phyloP scores from a whole-genome alignment of 2,797 vertebrate species.

The Trachurus trachurus region DNA sequence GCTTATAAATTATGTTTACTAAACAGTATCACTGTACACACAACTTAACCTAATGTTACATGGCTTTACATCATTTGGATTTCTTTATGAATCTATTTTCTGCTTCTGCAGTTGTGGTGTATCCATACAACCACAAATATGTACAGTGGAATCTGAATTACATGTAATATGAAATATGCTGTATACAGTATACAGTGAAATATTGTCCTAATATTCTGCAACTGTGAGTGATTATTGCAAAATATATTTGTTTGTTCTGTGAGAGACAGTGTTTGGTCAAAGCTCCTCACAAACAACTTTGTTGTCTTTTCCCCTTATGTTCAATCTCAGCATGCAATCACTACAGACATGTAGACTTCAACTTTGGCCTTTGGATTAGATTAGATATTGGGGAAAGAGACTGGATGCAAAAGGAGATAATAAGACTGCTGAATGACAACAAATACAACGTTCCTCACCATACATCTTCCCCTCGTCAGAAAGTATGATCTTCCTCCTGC shows the following conservation, averaged over 20 bases:
- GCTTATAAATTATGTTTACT: neutral
- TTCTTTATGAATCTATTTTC: neutral
- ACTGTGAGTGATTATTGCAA: neutral
- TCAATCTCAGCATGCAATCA: neutral
- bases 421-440: neutral
- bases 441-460: slow-evolving; percentile 85
- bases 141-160: no score
- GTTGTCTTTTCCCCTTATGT: neutral
- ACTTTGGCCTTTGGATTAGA: neutral
- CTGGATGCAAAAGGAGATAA: neutral
- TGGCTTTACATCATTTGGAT: neutral
- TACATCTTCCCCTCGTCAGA: slow-evolving; percentile 99
- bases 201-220: neutral
- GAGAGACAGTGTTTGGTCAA: neutral
- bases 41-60: neutral
- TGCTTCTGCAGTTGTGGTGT: neutral
- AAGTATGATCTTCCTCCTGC: slow-evolving; percentile 96
- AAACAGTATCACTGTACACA: neutral
- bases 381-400: neutral
- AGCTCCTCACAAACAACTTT: neutral
- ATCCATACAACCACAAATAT: neutral
- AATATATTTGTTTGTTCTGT: neutral
- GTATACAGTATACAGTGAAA: neutral
- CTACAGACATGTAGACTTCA: neutral
- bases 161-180: no score